phyloP scores from a whole-genome alignment of 2,888 invertebrate genomes.

The Polyommatus icarus region DNA sequence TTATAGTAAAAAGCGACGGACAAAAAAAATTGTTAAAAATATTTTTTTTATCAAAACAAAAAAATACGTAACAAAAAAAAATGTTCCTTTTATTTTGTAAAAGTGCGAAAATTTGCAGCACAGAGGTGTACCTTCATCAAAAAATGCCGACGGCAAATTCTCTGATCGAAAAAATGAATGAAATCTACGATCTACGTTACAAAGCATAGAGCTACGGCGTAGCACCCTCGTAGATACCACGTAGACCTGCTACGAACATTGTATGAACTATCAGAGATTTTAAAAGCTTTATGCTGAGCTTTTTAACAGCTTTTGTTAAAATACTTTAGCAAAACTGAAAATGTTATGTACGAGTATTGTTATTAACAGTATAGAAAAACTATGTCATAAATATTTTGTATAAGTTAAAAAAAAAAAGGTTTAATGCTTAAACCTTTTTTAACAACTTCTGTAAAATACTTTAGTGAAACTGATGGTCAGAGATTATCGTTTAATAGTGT shows the following conservation, averaged over 20 bases:
- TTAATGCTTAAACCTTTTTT: too few species aligned
- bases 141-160: not conserved
- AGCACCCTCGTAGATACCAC: not conserved
- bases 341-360: not conserved
- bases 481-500: too few species aligned
- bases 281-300: not conserved
- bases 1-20: not conserved
- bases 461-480: too few species aligned
- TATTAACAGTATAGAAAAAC: too few species aligned
- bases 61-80: not conserved
- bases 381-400: too few species aligned
- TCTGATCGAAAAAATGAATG: not conserved
- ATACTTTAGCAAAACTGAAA: not conserved
- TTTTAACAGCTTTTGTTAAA: not conserved
- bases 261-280: not conserved
- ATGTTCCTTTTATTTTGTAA: not conserved
- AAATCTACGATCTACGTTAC: constrained; percentile 11
- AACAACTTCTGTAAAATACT: too few species aligned
- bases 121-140: not conserved
- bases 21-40: too few species aligned
- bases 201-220: constrained; percentile 9
- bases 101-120: not conserved
- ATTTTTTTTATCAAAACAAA: not conserved
- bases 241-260: constrained; percentile 17
- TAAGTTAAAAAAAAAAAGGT: too few species aligned